Evolutionary conservation across 2,888 invertebrate genomes (phyloP).

Genomic region (Pimpla rufipes): DNA sequence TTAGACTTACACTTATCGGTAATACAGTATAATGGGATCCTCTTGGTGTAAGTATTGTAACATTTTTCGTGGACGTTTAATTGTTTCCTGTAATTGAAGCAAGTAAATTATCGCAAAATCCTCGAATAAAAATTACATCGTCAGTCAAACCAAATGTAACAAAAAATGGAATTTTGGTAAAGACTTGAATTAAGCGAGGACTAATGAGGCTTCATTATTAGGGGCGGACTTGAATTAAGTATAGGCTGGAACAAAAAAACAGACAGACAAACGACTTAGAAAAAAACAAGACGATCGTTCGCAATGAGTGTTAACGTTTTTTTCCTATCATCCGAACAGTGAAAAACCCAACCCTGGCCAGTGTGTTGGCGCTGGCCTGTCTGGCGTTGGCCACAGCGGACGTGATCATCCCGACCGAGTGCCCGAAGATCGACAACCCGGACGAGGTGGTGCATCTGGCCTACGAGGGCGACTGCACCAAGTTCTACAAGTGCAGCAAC

Average conservation of each 20-base stretch:
- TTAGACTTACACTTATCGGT: not conserved
- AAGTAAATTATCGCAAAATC: too few species aligned
- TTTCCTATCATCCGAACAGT: not conserved
- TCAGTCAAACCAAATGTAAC: too few species aligned
- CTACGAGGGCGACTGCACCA: not conserved
- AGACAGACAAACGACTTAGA: too few species aligned
- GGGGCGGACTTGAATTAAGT: too few species aligned
- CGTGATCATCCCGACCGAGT: constrained; percentile 43
- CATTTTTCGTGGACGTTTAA: not conserved
- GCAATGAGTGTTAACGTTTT: not conserved
- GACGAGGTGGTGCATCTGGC: constrained; percentile 31
- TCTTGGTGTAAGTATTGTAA: not conserved
- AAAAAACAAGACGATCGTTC: not conserved
- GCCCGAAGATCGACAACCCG: constrained; percentile 56
- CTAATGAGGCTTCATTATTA: too few species aligned
- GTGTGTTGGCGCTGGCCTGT: not conserved
- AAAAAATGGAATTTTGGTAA: too few species aligned
- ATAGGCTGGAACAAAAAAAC: too few species aligned
- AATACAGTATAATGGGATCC: not conserved
- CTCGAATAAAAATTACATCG: too few species aligned
- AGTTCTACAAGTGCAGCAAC: not conserved
- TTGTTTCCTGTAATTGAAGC: not conserved
- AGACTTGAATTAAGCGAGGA: too few species aligned
- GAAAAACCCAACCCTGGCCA: not conserved
- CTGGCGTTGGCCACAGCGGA: not conserved